Conservation (phyloP, 2,888 invertebrate genomes). For the Xanthostigma xanthostigma region DNA sequence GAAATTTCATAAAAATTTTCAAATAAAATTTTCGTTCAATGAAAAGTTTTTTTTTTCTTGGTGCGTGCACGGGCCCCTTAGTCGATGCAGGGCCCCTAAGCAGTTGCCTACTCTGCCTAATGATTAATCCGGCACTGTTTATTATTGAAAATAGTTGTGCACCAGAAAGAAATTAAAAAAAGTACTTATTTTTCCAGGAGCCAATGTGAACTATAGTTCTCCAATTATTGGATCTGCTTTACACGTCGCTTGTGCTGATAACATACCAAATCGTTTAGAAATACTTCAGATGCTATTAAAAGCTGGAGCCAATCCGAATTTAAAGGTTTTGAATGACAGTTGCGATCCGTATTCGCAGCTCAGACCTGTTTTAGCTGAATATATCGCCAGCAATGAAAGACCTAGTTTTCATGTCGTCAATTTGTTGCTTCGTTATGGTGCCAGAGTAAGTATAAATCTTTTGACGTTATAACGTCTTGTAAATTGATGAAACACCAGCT, state of each 20-base stretch:
- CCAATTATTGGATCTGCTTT: slow-evolving; percentile 69
- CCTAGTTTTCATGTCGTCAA: slow-evolving; percentile 51
- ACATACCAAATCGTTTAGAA: slow-evolving; percentile 48
- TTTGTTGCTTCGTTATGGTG: slow-evolving; percentile 59
- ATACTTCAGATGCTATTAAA: slow-evolving; percentile 43
- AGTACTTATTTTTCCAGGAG: slow-evolving; percentile 35
- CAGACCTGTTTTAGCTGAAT: slow-evolving; percentile 68
- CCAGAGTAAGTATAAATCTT: slow-evolving; percentile 38
- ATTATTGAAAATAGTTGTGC: neutral
- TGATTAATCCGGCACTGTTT: too few species aligned
- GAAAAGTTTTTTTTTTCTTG: too few species aligned
- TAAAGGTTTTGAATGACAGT: slow-evolving; percentile 59
- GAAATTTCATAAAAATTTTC: too few species aligned
- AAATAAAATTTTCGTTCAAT: too few species aligned
- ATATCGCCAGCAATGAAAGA: slow-evolving; percentile 58
- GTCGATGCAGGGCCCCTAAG: too few species aligned
- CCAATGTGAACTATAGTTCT: slow-evolving; percentile 63
- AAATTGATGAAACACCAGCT: too few species aligned
- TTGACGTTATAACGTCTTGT: too few species aligned
- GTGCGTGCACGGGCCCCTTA: too few species aligned
- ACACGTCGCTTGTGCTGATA: slow-evolving; percentile 71
- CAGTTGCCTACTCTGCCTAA: too few species aligned
- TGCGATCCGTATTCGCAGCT: slow-evolving; percentile 49
- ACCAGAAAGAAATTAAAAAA: neutral
- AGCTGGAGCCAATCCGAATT: slow-evolving; percentile 59